Base-by-base conservation (phyloP, 2,113 vertebrate genomes). In the Pseudorasbora parva region DNA sequence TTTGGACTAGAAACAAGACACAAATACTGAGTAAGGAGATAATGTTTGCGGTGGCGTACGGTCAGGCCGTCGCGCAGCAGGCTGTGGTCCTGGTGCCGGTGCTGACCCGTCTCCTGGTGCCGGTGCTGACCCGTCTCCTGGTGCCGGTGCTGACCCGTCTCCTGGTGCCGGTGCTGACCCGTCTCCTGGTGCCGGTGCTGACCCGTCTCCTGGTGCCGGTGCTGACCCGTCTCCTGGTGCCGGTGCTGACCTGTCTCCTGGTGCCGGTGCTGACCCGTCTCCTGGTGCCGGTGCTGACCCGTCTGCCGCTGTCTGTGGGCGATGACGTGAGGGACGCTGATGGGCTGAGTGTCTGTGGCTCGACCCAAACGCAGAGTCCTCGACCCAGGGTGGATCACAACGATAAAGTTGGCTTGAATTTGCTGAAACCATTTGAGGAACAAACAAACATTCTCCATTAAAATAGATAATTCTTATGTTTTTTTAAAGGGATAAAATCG, bases 381-480 rank as follows among this genome's bases (percentile, higher is more conserved):
- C 0, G 98, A 99, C 45, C 98, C 98, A 0, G 98, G 96, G 87
- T 98, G 96, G 84, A 99, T 97, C 84, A 99, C 97, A 10, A 99
- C 91, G 2, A 99, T 93, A 85, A 98, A 98, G 90, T 97, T 98
- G 91, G 96, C 98, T 88, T 99, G 98, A 62, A 98, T 98, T 95
- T 98, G 97, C 98, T 99, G 92, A 51, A 49, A 19, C 1, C n/a
- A 1, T 12, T 60, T 25, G 3, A 25, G n/a, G 23, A 25, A 25
- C 2, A 45, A 19, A 54, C n/a, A 54, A 15, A 54, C 2, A 51
- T 19, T 54, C 6, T 54, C 49, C 49, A 1, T 7, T 19, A 21
- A 54, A 21, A 54, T 1, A 8, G 17, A 54, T 17, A 8, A 51
- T 17, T 51, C 49, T 51, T 17, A 15, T 6, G 14, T 17, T 51